A percentile compares a stretch with the other conserved stretches of the same genome.
These are phyloP conservation scores for Geophilus truncorum DNA, from an alignment of 2,888 invertebrate genomes.

Conservation along the genomic window DNA sequence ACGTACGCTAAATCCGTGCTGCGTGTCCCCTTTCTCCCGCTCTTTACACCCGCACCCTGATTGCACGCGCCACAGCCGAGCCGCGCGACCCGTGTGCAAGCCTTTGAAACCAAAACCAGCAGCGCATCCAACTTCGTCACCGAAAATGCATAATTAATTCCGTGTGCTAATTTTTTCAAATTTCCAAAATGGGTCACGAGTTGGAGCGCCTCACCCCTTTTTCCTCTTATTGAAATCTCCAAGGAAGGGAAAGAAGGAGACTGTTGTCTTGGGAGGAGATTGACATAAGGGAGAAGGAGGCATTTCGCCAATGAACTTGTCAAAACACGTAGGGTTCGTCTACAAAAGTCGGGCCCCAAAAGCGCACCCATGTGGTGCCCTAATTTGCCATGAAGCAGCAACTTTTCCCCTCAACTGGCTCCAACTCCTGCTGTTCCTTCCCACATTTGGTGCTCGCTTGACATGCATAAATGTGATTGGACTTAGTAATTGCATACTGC, in stretches of 20 bases:
- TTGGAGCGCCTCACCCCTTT: conserved; percentile 4
- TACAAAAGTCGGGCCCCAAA: conserved; percentile 27
- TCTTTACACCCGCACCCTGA: conserved; percentile 25
- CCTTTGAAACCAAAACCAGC: not conserved
- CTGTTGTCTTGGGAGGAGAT: conserved; percentile 6
- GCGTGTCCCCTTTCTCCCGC: conserved; percentile 27
- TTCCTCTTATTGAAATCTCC: not conserved
- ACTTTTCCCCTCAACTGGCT: conserved; percentile 17
- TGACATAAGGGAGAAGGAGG: conserved; percentile 13
- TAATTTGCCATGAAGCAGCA: conserved; percentile 27
- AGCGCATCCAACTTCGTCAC: too few relatives aligned
- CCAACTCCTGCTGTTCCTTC: conserved; percentile 15
- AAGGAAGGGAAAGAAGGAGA: conserved; percentile 3
- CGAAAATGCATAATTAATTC: too few relatives aligned
- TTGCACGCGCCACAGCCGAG: not conserved
- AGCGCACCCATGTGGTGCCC: conserved; percentile 27
- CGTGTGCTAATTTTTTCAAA: not conserved
- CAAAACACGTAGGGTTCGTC: conserved; percentile 21
- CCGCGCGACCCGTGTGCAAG: not conserved
- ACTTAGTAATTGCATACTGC: not conserved
- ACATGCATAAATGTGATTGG: not conserved
- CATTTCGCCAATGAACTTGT: conserved; percentile 23
- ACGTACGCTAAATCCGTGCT: not conserved
- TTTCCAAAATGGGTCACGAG: not conserved
- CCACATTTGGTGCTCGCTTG: conserved; percentile 22